These are phyloP conservation scores for Zaprionus nigranus DNA, from an alignment of 1,140 invertebrate species.

Conservation along the genomic window DNA sequence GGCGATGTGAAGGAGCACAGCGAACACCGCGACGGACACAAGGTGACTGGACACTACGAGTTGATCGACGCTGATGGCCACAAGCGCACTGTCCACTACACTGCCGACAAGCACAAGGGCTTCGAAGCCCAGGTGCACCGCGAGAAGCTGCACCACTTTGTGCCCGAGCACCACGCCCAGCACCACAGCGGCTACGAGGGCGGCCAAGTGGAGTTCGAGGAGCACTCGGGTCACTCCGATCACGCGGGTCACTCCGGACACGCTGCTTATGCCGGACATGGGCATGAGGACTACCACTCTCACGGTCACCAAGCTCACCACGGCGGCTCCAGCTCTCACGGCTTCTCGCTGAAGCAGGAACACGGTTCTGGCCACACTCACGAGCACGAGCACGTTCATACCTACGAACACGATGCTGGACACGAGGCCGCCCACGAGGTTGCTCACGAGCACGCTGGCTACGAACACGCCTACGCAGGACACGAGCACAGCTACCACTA, in stretches of 20 bases:
- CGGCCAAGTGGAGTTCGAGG: slow-evolving; percentile 65
- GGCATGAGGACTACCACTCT: slow-evolving; percentile 49
- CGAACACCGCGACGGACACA: slow-evolving; percentile 70
- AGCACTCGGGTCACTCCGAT: slow-evolving; percentile 46
- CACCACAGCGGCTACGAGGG: slow-evolving; percentile 72
- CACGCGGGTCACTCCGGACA: slow-evolving; percentile 42
- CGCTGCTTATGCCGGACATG: slow-evolving; percentile 51
- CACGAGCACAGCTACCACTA: slow-evolving; percentile 67
- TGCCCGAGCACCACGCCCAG: slow-evolving; percentile 69
- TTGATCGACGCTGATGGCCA: slow-evolving; percentile 85
- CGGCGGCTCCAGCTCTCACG: slow-evolving; percentile 29
- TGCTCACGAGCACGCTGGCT: slow-evolving; percentile 13
- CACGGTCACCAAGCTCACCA: slow-evolving; percentile 57
- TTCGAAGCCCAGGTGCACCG: slow-evolving; percentile 83
- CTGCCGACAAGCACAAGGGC: slow-evolving; percentile 83
- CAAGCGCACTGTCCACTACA: slow-evolving; percentile 84
- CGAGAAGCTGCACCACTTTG: slow-evolving; percentile 83
- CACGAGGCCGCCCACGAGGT: slow-evolving; percentile 29
- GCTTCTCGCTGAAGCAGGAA: slow-evolving; percentile 51
- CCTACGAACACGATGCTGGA: slow-evolving; percentile 28
- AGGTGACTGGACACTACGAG: slow-evolving; percentile 83
- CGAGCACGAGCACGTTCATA: slow-evolving; percentile 43
- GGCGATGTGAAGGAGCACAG: slow-evolving; percentile 71
- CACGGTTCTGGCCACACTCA: slow-evolving; percentile 45
- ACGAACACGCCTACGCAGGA: slow-evolving; percentile 20